phyloP scores from a whole-genome alignment of 2,888 invertebrate species.

The Drosophila hamatofila region DNA sequence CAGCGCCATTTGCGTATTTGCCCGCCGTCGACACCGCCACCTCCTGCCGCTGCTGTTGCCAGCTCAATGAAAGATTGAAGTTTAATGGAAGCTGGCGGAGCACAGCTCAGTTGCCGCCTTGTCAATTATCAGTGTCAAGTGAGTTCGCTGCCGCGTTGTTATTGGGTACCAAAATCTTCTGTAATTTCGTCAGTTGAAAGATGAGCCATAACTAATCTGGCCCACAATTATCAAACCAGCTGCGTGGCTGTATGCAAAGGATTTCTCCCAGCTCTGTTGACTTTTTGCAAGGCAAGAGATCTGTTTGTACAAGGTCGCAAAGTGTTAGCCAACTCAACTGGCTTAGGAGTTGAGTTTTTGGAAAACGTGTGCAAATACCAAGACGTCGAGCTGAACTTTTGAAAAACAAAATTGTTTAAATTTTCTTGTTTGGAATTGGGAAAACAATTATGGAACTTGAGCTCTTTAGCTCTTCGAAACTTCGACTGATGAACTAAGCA shows the following conservation, averaged over 20 bases:
- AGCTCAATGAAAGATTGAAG: slow-evolving; percentile 63
- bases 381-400: background rate
- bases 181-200: slow-evolving; percentile 26
- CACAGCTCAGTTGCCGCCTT: slow-evolving; percentile 31
- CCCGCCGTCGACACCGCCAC: background rate
- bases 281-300: slow-evolving; percentile 2
- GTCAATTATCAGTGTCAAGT: slow-evolving; percentile 47
- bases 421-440: background rate
- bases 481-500: background rate
- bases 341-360: background rate
- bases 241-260: slow-evolving; percentile 24
- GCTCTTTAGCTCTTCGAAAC: background rate
- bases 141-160: slow-evolving; percentile 6
- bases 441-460: slow-evolving; percentile 1
- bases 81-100: slow-evolving; percentile 51
- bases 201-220: slow-evolving; percentile 31
- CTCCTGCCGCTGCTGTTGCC: slow-evolving; percentile 26
- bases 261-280: slow-evolving; percentile 8
- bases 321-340: background rate
- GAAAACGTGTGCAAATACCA: slow-evolving; percentile 2
- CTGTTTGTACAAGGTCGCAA: background rate
- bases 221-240: slow-evolving; percentile 25
- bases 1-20: slow-evolving; percentile 74
- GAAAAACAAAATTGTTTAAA: background rate
- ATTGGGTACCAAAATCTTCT: slow-evolving; percentile 6